These are phyloP conservation scores for Muschampia plurimacula DNA, from an alignment of 2,888 invertebrate genomes.

Conservation along the genomic window DNA sequence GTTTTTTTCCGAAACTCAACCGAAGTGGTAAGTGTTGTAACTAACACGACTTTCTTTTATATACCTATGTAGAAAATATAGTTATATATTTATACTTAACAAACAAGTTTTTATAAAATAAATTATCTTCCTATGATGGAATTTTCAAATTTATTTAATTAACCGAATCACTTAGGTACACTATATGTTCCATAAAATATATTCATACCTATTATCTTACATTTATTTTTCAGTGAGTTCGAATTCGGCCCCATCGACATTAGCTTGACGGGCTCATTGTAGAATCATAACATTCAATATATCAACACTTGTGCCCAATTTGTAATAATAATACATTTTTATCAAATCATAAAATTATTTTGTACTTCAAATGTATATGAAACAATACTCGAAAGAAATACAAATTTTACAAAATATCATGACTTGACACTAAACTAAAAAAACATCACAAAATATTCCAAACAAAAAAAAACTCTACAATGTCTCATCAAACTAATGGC, in stretches of 20 bases:
- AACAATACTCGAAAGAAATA: constrained; percentile 12
- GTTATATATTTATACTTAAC: too few relatives aligned
- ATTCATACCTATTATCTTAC: too few relatives aligned
- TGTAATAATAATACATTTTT: constrained; percentile 14
- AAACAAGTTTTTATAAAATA: too few relatives aligned
- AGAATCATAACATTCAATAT: constrained; percentile 40
- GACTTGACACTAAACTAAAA: constrained; percentile 12
- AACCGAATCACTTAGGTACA: too few relatives aligned
- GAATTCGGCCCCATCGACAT: constrained; percentile 68
- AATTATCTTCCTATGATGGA: too few relatives aligned
- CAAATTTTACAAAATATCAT: constrained; percentile 24
- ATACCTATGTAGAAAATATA: too few relatives aligned
- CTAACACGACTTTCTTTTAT: too few relatives aligned
- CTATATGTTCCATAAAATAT: too few relatives aligned
- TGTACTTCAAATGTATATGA: constrained; percentile 6
- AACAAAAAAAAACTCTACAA: constrained; percentile 49
- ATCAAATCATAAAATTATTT: constrained; percentile 16
- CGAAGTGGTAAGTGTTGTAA: too few relatives aligned
- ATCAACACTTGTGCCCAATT: constrained; percentile 36
- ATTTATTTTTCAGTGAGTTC: too few relatives aligned
- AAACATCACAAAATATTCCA: constrained; percentile 15
- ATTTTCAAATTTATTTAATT: too few relatives aligned
- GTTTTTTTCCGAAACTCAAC: too few relatives aligned
- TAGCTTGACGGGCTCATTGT: constrained; percentile 61
- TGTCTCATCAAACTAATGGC: constrained; percentile 64